Conservation (phyloP, 2,888 invertebrate species). For the Drepana falcataria region DNA sequence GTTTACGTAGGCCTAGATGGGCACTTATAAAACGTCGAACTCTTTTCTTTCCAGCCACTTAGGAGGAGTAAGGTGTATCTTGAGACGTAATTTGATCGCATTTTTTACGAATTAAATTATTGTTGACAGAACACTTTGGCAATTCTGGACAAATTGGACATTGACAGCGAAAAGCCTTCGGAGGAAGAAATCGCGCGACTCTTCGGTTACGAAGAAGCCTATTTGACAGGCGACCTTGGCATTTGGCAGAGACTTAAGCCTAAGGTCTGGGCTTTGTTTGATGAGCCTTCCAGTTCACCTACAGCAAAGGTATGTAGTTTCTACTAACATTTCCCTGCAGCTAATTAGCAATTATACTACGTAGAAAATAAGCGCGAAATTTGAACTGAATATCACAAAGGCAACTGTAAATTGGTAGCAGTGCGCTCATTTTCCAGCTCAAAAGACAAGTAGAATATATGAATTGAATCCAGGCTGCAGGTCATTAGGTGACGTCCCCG, state of each 20-base stretch:
- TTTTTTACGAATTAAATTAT: conserved; percentile 3
- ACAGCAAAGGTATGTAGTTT: conserved; percentile 89
- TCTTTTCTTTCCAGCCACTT: too few relatives aligned
- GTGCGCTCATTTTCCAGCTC: conserved; percentile 6
- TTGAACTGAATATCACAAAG: too few relatives aligned
- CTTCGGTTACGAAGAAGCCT: conserved; percentile 94
- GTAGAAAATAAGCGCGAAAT: too few relatives aligned
- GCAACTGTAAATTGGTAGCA: conserved; percentile 10
- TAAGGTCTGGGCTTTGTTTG: conserved; percentile 96
- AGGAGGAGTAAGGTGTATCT: too few relatives aligned
- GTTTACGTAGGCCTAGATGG: too few relatives aligned
- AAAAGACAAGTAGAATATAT: conserved; percentile 3
- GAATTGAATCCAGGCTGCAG: conserved; percentile 4
- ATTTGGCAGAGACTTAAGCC: conserved; percentile 95
- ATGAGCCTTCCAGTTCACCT: conserved; percentile 96
- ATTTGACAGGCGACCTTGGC: conserved; percentile 86
- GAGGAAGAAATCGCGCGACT: conserved; percentile 95
- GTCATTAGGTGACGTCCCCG: conserved; percentile 2
- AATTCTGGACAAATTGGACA: conserved; percentile 96
- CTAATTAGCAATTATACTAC: too few relatives aligned
- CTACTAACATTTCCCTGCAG: neutral
- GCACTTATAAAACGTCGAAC: too few relatives aligned
- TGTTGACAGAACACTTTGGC: conserved; percentile 91
- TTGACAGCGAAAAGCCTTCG: conserved; percentile 94
- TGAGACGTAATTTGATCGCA: too few relatives aligned